Evolutionary conservation across 2,888 invertebrate species (phyloP), one percentile per base, ranked within the genome.

Genomic region (Calliphora vomitoria): DNA sequence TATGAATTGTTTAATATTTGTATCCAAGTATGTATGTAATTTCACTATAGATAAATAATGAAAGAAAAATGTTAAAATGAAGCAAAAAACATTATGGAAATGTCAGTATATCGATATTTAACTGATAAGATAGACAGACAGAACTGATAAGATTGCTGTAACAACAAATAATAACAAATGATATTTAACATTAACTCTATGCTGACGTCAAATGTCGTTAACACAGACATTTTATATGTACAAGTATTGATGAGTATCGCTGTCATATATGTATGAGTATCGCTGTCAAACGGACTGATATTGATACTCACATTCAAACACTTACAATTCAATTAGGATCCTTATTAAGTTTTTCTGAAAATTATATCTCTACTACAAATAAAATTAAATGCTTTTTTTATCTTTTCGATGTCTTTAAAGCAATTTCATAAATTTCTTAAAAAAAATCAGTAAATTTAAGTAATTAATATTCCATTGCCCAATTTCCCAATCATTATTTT

Each of bases 91-190:
- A 74, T 62, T 82, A 74, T 86, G 47, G 69, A 80, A 81, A 71
- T 87, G 83, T 76, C 58, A 71, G 75, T 68, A 62, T 83, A 79
- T 72, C 62, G 60, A 83, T 72, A 83, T 71, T 76, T 55, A 64
- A 76, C 79, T 83, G 86, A 87, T 87, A 81, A 87, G 83, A 86
- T 86, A 82, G 10, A 44, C 69, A 50, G 50, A 72, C 18, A 50
- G 38, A 50, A 58, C 20, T 68, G 87, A 87, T 81, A 85, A 87
- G 85, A 85, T 84, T 76, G 60, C 25, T 44, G 53, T 53, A 55
- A 68, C 38, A 74, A 68, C 20, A 80, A 81, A 81, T 53, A 68
- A 47, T 6, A 47, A 47, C 11, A 47, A 76, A 58, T 80, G 74
- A 74, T 58, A 85, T 84, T 79, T 50, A 69, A 74, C 58, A 74